Evolutionary conservation across 1,140 invertebrate species (phyloP).

Genomic region (Nephotettix cincticeps): DNA sequence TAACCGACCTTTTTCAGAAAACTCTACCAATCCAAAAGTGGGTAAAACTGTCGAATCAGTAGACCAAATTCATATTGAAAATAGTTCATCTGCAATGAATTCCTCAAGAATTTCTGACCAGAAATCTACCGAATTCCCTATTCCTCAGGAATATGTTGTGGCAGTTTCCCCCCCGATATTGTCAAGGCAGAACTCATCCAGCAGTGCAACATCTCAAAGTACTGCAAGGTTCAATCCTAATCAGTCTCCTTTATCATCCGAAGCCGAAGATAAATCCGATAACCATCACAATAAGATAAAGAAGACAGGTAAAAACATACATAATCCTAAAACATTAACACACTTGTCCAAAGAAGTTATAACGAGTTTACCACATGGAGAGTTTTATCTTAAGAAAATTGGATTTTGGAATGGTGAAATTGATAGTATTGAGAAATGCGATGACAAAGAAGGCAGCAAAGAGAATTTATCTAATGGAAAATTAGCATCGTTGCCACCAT

Average conservation of each 20-base stretch:
- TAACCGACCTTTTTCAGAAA: no score
- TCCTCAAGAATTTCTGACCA: no score
- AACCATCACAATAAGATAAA: background rate
- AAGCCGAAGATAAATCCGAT: constrained; percentile 26
- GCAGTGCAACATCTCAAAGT: constrained; percentile 52
- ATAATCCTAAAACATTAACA: constrained; percentile 27
- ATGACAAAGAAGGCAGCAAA: background rate
- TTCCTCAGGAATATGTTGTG: constrained; percentile 48
- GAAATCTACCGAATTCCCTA: constrained; percentile 33
- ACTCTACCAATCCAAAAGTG: no score
- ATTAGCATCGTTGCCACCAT: constrained; percentile 8
- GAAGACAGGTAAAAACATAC: constrained; percentile 4
- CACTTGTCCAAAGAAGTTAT: constrained; percentile 17
- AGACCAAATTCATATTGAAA: no score
- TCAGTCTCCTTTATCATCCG: constrained; percentile 45
- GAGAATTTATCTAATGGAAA: background rate
- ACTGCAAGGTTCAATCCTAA: constrained; percentile 54
- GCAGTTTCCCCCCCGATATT: constrained; percentile 51
- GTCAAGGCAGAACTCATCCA: constrained; percentile 52
- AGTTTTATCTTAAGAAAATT: constrained; percentile 22
- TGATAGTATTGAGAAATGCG: background rate
- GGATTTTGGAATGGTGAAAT: background rate
- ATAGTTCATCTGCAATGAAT: no score
- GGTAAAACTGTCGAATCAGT: no score
- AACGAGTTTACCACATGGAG: constrained; percentile 10